Conservation (phyloP, 2,888 invertebrate genomes). For the Agonum fuliginosum region DNA sequence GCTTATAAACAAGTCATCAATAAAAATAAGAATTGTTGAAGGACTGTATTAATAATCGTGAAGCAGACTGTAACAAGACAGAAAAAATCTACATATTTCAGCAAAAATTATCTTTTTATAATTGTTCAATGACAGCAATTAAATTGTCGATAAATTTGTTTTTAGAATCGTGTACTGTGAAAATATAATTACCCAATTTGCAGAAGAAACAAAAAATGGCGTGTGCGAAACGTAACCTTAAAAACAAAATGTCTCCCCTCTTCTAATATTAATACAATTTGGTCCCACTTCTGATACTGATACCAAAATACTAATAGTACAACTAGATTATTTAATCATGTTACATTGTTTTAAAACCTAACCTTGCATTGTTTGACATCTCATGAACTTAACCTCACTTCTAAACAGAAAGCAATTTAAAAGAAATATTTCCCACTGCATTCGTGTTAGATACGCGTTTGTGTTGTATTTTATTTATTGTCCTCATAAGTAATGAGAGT, state of each 20-base stretch:
- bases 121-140: conserved; percentile 12
- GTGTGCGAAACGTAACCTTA: no score
- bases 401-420: conserved; percentile 20
- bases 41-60: conserved; percentile 27
- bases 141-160: not conserved
- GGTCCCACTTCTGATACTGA: no score
- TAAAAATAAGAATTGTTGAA: conserved; percentile 32
- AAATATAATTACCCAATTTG: no score
- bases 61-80: conserved; percentile 1
- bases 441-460: conserved; percentile 24
- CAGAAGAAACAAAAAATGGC: not conserved
- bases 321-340: no score
- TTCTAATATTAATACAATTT: no score
- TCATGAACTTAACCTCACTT: not conserved
- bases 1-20: conserved; percentile 23
- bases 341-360: not conserved
- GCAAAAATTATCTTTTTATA: conserved; percentile 9
- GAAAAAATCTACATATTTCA: conserved; percentile 1
- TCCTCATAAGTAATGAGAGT: conserved; percentile 19
- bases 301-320: no score
- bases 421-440: conserved; percentile 26
- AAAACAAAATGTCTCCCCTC: no score
- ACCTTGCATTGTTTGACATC: not conserved
- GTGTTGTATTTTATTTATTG: conserved; percentile 10
- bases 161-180: conserved; percentile 3